Evolutionary conservation across 35 echinoderm and acorn worm genomes (phyloP), one percentile per base, ranked within the genome.

Genomic region (Ophioderma brevispina): DNA sequence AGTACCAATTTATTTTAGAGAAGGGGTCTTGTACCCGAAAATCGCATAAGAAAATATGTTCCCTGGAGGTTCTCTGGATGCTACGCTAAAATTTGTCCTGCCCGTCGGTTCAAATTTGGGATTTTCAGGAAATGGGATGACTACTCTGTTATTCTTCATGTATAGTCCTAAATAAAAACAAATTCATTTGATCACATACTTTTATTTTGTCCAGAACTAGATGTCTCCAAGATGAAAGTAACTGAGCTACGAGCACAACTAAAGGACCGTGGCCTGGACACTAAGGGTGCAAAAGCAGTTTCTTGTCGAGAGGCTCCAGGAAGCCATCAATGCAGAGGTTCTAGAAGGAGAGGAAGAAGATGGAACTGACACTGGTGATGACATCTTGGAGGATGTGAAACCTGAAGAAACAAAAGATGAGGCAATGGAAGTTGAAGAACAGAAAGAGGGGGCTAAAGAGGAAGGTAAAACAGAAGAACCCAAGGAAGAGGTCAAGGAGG

Each of bases 151-250:
- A n/a, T n/a, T n/a, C n/a, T n/a, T n/a, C n/a, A n/a, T n/a, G n/a
- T n/a, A n/a, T n/a, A n/a, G n/a, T n/a, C n/a, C n/a, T n/a, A n/a
- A n/a, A n/a, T n/a, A n/a, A n/a, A n/a, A n/a, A n/a, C n/a, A n/a
- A n/a, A n/a, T 46, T 46, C 4, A 46, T 70, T 25, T 70, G 15
- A 70, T 13, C 23, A 15, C n/a, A 25, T 25, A 70, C 23, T 25
- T 13, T 18, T 25, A 15, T 30, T 70, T 70, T 30, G 10, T 70
- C 10, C 13, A 80, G 91, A 87, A 11, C 43, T 97, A 37, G 89
- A 92, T 13, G 86, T 88, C n/a, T 80, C 88, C 32, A 98, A 98
- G 80, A 88, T 98, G 93, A 98, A 98, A 88, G 96, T 98, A 13
- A 93, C 93, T 0, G 96, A 98, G 80, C 94, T 98, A 32, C 82